These are phyloP conservation scores for Centruroides vittatus DNA, from an alignment of 1,140 invertebrate species.

Conservation along the genomic window DNA sequence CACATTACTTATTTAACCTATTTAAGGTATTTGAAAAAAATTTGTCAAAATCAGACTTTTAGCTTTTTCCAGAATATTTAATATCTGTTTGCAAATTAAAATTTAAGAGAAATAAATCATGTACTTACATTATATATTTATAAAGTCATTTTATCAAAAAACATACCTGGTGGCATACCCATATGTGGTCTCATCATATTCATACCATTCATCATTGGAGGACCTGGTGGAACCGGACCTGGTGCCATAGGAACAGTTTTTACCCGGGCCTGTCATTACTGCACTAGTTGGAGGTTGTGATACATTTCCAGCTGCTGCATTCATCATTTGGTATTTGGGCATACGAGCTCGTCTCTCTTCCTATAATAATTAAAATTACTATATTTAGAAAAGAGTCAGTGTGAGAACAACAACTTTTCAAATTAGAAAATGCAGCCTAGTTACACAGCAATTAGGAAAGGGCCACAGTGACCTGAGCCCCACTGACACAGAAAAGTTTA, in stretches of 20 bases:
- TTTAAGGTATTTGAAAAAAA: no score
- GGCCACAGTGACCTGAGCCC: neutral
- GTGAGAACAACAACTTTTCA: neutral
- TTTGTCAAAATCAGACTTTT: no score
- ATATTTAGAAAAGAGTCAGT: neutral
- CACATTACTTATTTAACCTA: no score
- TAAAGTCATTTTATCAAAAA: neutral
- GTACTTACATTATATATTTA: no score
- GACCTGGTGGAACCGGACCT: neutral
- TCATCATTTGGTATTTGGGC: constrained; percentile 47
- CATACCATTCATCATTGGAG: constrained; percentile 18
- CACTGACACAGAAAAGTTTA: neutral
- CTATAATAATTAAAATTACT: constrained; percentile 28
- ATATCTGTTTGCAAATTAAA: neutral
- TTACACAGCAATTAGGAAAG: neutral
- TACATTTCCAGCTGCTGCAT: neutral
- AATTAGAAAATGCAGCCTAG: neutral
- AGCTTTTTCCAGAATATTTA: no score
- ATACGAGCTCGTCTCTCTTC: constrained; percentile 67
- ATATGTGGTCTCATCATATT: constrained; percentile 18
- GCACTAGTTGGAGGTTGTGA: neutral
- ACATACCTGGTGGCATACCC: constrained; percentile 16
- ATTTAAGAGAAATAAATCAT: neutral
- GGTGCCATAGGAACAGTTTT: neutral
- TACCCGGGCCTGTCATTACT: constrained; percentile 6